A percentile compares a stretch with the other conserved stretches of the same genome.
Conservation (phyloP, 1,140 invertebrate species). For the Vanessa atalanta region DNA sequence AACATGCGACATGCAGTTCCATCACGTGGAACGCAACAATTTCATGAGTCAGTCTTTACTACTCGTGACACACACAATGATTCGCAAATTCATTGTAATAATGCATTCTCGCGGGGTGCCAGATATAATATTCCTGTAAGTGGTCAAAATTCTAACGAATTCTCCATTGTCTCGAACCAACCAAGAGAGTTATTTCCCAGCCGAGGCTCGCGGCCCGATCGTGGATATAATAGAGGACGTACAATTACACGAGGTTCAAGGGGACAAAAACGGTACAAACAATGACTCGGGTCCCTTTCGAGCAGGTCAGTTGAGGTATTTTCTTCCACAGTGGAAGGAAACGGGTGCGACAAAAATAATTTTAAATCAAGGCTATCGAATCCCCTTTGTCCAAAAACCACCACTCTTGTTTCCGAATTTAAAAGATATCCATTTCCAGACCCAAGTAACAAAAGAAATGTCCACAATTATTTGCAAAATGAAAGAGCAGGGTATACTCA, state of each 20-base stretch:
- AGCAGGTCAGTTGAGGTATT: background rate
- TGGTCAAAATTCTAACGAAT: background rate
- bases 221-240: background rate
- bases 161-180: background rate
- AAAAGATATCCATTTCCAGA: too few relatives aligned
- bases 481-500: too few relatives aligned
- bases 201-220: background rate
- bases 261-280: background rate
- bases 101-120: background rate
- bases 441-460: too few relatives aligned
- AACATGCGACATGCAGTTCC: slow-evolving; percentile 1
- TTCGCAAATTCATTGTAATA: background rate
- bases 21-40: background rate
- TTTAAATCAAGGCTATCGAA: too few relatives aligned
- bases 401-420: too few relatives aligned
- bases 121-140: background rate
- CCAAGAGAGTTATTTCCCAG: background rate
- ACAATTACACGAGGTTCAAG: background rate
- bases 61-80: background rate
- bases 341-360: background rate
- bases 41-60: slow-evolving; percentile 2
- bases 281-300: background rate
- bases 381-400: too few relatives aligned
- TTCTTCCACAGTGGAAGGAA: background rate
- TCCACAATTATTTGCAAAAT: too few relatives aligned